phyloP scores from a whole-genome alignment of 2,888 invertebrate species.

The Drosophila tanythrix region DNA sequence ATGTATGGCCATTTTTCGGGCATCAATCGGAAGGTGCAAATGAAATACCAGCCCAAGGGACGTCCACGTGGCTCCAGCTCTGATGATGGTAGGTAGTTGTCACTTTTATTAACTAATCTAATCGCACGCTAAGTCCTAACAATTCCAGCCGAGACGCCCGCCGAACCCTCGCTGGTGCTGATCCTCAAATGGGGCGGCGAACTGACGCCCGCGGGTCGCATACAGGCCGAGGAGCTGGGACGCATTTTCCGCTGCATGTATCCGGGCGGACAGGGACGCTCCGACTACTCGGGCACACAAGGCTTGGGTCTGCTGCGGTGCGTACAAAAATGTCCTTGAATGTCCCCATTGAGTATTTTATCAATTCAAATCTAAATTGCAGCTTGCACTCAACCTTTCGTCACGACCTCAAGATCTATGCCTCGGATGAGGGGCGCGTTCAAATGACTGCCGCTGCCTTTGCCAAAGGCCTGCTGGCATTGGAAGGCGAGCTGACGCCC shows the following conservation, averaged over 20 bases:
- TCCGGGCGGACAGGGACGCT: constrained; percentile 97
- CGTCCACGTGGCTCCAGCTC: constrained; percentile 95
- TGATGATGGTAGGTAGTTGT: constrained; percentile 91
- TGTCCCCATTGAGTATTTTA: not conserved
- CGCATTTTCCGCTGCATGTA: constrained; percentile 99
- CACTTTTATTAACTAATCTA: constrained; percentile 25
- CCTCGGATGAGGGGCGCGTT: constrained; percentile 99
- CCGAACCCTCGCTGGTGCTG: constrained; percentile 96
- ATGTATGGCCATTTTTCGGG: constrained; percentile 99
- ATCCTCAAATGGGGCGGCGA: constrained; percentile 99
- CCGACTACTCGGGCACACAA: constrained; percentile 96
- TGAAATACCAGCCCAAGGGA: constrained; percentile 99
- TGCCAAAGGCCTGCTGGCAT: constrained; percentile 97
- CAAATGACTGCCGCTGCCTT: constrained; percentile 99
- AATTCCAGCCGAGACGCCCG: constrained; percentile 89
- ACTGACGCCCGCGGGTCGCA: constrained; percentile 98
- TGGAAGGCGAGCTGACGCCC: constrained; percentile 99
- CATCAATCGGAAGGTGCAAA: constrained; percentile 99
- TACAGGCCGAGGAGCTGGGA: constrained; percentile 98
- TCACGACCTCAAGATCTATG: constrained; percentile 99
- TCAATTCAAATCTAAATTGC: not conserved
- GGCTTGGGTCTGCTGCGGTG: constrained; percentile 95
- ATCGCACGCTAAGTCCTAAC: constrained; percentile 54
- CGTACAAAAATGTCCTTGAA: not conserved
- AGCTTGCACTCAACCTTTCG: constrained; percentile 98